Conservation (phyloP, 2,888 invertebrate genomes). For the Oscheius sp. region DNA sequence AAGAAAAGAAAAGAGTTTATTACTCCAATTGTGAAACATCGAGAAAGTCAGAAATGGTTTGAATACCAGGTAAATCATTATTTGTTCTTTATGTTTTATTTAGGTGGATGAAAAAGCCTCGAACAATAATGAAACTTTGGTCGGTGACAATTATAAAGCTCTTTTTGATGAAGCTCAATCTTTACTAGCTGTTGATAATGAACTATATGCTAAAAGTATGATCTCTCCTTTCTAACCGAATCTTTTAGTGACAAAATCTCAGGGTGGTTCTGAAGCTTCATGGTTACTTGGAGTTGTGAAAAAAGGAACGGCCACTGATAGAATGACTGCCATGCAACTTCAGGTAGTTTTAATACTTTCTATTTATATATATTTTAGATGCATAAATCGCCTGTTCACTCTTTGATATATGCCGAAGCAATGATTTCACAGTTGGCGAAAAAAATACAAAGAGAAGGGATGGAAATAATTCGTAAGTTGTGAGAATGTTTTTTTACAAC, state of each 20-base stretch:
- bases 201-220: conserved; percentile 45
- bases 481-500: background rate
- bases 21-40: conserved; percentile 46
- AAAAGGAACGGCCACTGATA: conserved; percentile 85
- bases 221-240: background rate
- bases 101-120: conserved; percentile 40
- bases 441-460: conserved; percentile 78
- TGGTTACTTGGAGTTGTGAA: conserved; percentile 84
- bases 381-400: conserved; percentile 75
- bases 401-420: conserved; percentile 79
- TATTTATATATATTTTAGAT: conserved; percentile 31
- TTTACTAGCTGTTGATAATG: conserved; percentile 43
- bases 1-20: background rate
- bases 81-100: background rate
- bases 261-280: conserved; percentile 64
- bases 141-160: conserved; percentile 33
- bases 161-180: conserved; percentile 46
- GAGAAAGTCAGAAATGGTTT: conserved; percentile 60
- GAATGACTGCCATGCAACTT: conserved; percentile 84
- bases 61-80: conserved; percentile 45
- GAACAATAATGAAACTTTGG: conserved; percentile 33
- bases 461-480: conserved; percentile 75
- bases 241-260: background rate
- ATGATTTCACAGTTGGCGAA: conserved; percentile 83
- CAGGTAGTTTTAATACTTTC: conserved; percentile 76